Evolutionary conservation across 2,797 vertebrate species (phyloP), one percentile per base, ranked within the genome.

Genomic region (Rhinichthys osculus): DNA sequence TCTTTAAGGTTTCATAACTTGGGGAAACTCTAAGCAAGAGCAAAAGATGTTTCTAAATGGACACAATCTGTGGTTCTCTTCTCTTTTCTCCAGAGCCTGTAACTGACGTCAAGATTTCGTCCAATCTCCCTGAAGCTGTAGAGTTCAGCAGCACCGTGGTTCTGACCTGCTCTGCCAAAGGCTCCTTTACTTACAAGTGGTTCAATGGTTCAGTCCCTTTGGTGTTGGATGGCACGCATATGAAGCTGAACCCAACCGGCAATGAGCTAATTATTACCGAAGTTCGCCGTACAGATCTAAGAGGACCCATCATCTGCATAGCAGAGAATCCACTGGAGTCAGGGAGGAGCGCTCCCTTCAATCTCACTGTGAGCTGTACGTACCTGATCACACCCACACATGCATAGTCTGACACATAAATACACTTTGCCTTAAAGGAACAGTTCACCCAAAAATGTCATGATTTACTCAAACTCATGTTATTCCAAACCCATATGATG

Each of bases 301-400:
- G 0, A 0, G 89, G 84, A 0, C 91, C 93, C 0, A 89, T 95
- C 64, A 54, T 14, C 90, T 95, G 95, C 88, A 1, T 5, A 0
- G 94, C 88, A 0, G 0, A 67, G 0, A 95, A 95, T 82, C 19
- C 27, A 0, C 71, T 95, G 87, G 87, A 94, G 81, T 59, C 0
- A 0, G 23, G 27, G 23, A 90, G 0, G 8, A 94, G 94, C 76
- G 0, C 74, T 11, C n/a, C 89, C 82, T 93, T 95, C 86, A 94
- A 90, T 84, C 88, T 94, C 64, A 90, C 89, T 0, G 90, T 95
- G 66, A 87, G 85, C 91, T 95, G 95, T 95, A 71, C 93, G 95
- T 95, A 52, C 27, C 30, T 78, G 17, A 19, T 13, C 23, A 23
- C 44, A 71, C 44, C 35, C 70, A 79, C 71, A 83, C 47, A 17